phyloP scores from a whole-genome alignment of 2,113 vertebrate genomes.

The Tonatia bakeri region DNA sequence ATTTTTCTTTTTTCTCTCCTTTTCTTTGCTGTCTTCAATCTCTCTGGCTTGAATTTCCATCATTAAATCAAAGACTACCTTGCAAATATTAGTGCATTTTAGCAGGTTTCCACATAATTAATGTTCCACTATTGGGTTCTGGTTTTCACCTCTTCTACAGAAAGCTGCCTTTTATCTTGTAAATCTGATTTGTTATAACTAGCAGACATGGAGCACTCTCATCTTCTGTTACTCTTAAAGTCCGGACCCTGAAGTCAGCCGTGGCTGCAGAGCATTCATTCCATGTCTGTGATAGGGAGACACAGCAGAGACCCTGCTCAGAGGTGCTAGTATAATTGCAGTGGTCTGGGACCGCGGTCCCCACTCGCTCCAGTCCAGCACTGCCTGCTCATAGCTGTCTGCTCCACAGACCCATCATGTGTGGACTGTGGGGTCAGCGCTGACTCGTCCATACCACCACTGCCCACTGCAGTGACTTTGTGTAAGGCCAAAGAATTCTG shows the following conservation, averaged over 20 bases:
- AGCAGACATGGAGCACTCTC: not conserved
- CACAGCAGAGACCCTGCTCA: not conserved
- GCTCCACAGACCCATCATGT: not conserved
- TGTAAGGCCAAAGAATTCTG: not conserved
- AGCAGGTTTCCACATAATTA: not conserved
- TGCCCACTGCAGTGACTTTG: not conserved
- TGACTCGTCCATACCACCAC: not conserved
- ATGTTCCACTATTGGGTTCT: not conserved
- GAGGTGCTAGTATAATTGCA: not conserved
- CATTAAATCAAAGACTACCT: slow-evolving; percentile 98
- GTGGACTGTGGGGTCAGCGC: not conserved
- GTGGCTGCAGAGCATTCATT: not conserved
- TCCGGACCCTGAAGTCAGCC: not conserved
- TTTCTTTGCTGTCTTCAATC: slow-evolving; percentile 99
- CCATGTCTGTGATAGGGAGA: not conserved
- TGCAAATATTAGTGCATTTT: not conserved
- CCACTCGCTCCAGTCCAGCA: not conserved
- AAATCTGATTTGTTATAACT: not conserved
- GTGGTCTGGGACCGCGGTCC: too few relatives aligned
- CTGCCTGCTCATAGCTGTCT: not conserved
- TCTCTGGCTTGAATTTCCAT: slow-evolving; percentile 97
- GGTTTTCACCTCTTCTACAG: not conserved
- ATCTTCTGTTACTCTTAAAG: not conserved
- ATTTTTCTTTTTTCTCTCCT: slow-evolving; percentile 97
- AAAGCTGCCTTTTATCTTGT: too few relatives aligned